phyloP scores from a whole-genome alignment of 1,140 invertebrate species.

The Dendrolimus kikuchii region DNA sequence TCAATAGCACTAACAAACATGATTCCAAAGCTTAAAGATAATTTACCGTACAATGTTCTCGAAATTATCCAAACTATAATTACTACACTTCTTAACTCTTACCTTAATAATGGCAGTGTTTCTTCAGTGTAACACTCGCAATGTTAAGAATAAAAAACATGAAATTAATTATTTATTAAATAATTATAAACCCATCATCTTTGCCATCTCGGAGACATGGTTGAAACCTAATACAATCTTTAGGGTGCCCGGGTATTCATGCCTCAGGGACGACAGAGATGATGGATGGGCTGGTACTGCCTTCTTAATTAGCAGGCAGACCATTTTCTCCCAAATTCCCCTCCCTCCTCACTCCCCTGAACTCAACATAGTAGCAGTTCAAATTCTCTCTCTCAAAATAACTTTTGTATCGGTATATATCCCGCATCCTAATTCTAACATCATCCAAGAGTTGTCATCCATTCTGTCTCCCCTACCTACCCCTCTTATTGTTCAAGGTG shows the following conservation, averaged over 20 bases:
- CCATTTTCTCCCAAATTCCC: too few species aligned
- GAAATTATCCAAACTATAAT: too few species aligned
- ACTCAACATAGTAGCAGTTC: not conserved
- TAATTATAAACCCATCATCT: conserved; percentile 3
- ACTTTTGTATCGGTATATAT: conserved; percentile 1
- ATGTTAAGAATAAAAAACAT: conserved; percentile 1
- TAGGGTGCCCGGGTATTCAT: not conserved
- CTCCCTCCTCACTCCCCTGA: not conserved
- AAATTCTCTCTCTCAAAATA: not conserved
- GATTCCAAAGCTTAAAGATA: too few species aligned
- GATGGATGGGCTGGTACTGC: not conserved
- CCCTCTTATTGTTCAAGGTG: conserved; percentile 4
- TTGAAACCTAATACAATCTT: not conserved
- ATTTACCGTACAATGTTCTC: too few species aligned
- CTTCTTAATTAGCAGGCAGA: not conserved
- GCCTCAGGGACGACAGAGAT: conserved; percentile 3
- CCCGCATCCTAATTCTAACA: not conserved
- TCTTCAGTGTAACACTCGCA: conserved; percentile 1
- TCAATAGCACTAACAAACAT: too few species aligned
- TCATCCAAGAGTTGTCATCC: not conserved
- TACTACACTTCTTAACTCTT: too few species aligned
- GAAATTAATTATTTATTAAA: conserved; percentile 5
- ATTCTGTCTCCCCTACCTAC: conserved; percentile 4
- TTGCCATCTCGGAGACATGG: conserved; percentile 1
- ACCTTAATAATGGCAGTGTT: not conserved